Base-by-base conservation (phyloP, 37 sponge, comb jelly and placozoan species). In the Ianthella basta region DNA sequence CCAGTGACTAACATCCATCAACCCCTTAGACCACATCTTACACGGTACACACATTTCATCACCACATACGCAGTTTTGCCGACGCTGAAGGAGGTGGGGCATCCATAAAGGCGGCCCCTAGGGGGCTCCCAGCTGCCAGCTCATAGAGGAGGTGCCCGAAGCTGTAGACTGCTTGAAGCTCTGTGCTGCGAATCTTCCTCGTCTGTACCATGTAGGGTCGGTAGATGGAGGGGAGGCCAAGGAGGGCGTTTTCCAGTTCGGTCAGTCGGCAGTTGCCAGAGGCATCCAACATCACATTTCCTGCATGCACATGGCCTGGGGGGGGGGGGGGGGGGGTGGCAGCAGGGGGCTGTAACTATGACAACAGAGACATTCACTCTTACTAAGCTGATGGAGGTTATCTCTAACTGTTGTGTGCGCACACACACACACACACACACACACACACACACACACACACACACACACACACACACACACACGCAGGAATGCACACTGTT, bases 101-200 rank as follows among this genome's bases (percentile, higher is more conserved):
- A 0, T 91, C 92, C 60, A 95, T 87, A 39, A 36, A 39, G 30
- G 88, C 83, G 0, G 83, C 66, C 44, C 80, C 86, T 0, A 91
- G 75, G 8, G 72, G 75, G 0, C 40, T 18, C 20, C 94, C 94
- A 4, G 53, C 50, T 18, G 79, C 56, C 94, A 96, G 87, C 89
- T 96, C 96, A 72, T 96, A 96, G 44, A 96, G 84, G 78, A 96
- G 79, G 70, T 89, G 96, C 15, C 96, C 96, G 91, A 96, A 96
- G 33, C 84, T 79, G 79, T 91, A 96, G 55, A 89, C 91, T 13
- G 73, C 68, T 85, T 91, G 59, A 29, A 80, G 81, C 55, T 80
- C 60, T 29, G 81, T 80, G 60, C 81, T 83, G 1, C 72, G 33
- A 12, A 85, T 39, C 60, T 56, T 38, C 55, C 59, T 57, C 4